Conservation (phyloP, 2,888 invertebrate genomes). For the Pollenia labialis region DNA sequence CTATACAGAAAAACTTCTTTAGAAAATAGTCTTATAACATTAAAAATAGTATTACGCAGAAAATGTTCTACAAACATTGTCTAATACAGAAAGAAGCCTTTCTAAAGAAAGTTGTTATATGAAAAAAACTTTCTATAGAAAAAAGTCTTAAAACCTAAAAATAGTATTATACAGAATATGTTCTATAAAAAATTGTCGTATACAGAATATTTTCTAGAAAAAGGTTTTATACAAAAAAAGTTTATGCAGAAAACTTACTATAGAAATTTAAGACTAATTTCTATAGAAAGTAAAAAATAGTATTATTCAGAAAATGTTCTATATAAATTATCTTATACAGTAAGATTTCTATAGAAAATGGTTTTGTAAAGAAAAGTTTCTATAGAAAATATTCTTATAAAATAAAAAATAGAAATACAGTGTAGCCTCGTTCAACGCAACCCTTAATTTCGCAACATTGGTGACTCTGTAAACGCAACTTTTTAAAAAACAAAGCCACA, state of each 20-base stretch:
- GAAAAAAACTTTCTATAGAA: not conserved
- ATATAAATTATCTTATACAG: too few species aligned
- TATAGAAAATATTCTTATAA: too few species aligned
- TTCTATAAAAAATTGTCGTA: not conserved
- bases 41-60: not conserved
- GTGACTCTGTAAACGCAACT: too few species aligned
- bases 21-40: not conserved
- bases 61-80: not conserved
- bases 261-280: too few species aligned
- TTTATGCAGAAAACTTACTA: too few species aligned
- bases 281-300: too few species aligned
- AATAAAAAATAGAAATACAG: not conserved
- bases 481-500: too few species aligned
- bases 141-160: not conserved
- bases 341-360: not conserved
- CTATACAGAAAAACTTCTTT: not conserved
- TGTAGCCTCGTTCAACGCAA: too few species aligned
- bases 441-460: too few species aligned
- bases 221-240: too few species aligned
- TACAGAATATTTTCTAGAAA: not conserved
- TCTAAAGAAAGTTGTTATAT: not conserved
- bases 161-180: not conserved
- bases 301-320: not conserved
- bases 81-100: not conserved
- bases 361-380: too few species aligned